Conservation (phyloP, 2,113 vertebrate genomes). For the Climacteris rufus region DNA sequence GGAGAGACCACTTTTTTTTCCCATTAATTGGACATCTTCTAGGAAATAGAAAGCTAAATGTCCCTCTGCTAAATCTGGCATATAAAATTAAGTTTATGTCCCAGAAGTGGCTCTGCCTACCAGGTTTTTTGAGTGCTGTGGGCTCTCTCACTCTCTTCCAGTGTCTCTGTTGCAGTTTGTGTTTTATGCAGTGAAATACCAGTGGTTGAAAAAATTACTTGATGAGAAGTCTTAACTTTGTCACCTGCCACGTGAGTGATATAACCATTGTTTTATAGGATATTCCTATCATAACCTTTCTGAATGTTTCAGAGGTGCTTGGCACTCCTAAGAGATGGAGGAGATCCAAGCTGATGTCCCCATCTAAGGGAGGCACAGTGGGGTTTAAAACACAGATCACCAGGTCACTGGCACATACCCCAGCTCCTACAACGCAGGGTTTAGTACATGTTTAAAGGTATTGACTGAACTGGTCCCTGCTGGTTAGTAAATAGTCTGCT, state of each 20-base stretch:
- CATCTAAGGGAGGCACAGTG: background rate
- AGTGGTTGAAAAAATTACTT: background rate
- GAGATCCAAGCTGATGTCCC: background rate
- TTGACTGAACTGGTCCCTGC: background rate
- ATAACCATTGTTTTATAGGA: background rate
- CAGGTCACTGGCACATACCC: background rate
- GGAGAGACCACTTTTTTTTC: background rate
- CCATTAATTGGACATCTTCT: background rate
- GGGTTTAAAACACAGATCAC: background rate
- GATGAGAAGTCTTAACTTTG: background rate
- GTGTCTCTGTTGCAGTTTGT: background rate
- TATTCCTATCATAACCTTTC: background rate
- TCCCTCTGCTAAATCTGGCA: background rate
- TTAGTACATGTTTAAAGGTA: background rate
- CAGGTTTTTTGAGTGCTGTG: background rate
- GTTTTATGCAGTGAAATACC: background rate
- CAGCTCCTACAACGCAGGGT: fast-evolving
- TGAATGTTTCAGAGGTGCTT: background rate
- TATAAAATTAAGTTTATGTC: background rate
- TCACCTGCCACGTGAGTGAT: background rate
- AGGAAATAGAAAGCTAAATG: background rate
- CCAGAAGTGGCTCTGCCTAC: background rate
- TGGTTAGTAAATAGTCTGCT: background rate
- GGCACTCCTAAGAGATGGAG: background rate
- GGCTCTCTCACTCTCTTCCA: background rate